Evolutionary conservation across 1,140 invertebrate species (phyloP).

Genomic region (Drosophila leontia): DNA sequence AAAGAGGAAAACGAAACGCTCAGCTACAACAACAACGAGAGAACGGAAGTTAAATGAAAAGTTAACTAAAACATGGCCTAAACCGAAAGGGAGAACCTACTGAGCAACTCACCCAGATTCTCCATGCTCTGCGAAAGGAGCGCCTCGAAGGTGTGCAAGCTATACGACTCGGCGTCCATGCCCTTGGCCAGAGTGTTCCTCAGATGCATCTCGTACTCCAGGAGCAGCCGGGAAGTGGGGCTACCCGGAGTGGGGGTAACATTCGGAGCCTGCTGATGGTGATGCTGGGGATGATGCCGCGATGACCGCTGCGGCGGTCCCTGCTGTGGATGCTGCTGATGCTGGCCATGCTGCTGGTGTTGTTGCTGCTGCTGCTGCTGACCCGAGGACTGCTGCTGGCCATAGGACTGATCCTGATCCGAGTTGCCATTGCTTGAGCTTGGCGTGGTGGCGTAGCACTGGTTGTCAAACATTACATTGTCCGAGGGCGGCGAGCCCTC

Average conservation of each 20-base stretch:
- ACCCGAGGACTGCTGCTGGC: conserved; percentile 86
- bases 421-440: conserved; percentile 96
- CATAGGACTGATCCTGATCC: conserved; percentile 91
- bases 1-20: conserved; percentile 36
- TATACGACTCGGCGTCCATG: conserved; percentile 97
- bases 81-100: neutral
- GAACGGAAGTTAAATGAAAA: conserved; percentile 36
- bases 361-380: conserved; percentile 58
- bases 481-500: conserved; percentile 95
- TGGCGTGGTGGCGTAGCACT: conserved; percentile 96
- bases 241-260: conserved; percentile 92
- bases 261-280: conserved; percentile 86
- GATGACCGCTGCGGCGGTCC: conserved; percentile 60
- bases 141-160: conserved; percentile 96
- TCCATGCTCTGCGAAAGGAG: conserved; percentile 97
- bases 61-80: conserved; percentile 13
- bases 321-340: conserved; percentile 81
- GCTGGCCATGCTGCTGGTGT: conserved; percentile 84
- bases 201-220: conserved; percentile 98
- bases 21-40: conserved; percentile 49
- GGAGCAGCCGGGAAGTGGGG: conserved; percentile 93
- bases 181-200: conserved; percentile 97
- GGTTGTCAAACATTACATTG: conserved; percentile 96
- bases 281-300: conserved; percentile 64
- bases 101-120: conserved; percentile 91